Evolutionary conservation across 1,140 invertebrate species (phyloP), one percentile per base, ranked within the genome.

Genomic region (Cyrtorhinus lividipennis): DNA sequence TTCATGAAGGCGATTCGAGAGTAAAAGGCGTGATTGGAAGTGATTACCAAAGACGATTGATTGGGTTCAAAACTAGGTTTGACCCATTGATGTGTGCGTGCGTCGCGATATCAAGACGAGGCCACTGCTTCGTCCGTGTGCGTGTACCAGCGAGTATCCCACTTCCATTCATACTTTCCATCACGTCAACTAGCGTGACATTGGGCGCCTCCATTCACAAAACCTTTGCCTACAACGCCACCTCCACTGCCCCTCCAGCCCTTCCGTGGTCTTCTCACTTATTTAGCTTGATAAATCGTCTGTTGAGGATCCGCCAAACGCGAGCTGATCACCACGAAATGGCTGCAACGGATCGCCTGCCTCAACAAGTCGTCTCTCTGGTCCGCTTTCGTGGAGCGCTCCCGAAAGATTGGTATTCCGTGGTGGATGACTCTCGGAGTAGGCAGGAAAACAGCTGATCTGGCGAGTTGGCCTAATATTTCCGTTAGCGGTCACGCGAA

Each of bases 101-200:
- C 10, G 12, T 53, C 48, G 48, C 5, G 48, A 22, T 53, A 53
- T 53, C 48, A 53, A 12, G 12, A 53, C 30, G 30, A 38, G 30
- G 30, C 30, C 15, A 38, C 30, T 53, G 10, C 48, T 10, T 53
- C n/a, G 48, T 53, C 48, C 10, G 48, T 53, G 24, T 58, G 56
- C 56, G 56, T 58, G 56, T 58, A 25, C 56, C 5, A 8, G 48
- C 48, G 48, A 22, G 48, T 53, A 53, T 53, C 48, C 48, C 12
- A 20, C 48, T 22, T 24, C 56, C 56, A 58, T 58, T 58, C 56
- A 58, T 58, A 27, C 56, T 26, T 24, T 24, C 56, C 23, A 27
- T 24, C 56, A 58, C 56, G 56, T 58, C 56, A 58, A 10, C 56
- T 58, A 58, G 59, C 59, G 44, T 61, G 59, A 38, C 59, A 46